These are phyloP conservation scores for Megastigmus dorsalis DNA, from an alignment of 2,888 invertebrate genomes.

Conservation along the genomic window DNA sequence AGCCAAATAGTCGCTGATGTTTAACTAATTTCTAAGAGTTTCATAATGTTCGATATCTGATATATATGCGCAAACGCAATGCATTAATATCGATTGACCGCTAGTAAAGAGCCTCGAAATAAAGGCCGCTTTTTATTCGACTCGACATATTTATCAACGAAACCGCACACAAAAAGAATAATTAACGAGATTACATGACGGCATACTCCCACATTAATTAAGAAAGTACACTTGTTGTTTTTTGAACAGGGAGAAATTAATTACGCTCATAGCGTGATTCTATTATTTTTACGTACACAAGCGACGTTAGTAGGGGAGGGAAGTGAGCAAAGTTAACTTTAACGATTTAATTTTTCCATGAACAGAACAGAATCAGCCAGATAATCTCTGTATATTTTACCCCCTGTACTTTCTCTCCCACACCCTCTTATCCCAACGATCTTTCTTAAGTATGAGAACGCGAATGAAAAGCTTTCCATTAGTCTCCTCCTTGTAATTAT, in stretches of 20 bases:
- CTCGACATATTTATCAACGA: conserved; percentile 32
- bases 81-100: too few relatives aligned
- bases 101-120: too few relatives aligned
- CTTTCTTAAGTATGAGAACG: conserved; percentile 5
- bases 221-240: conserved; percentile 6
- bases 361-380: not conserved
- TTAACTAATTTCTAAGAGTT: too few relatives aligned
- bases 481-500: not conserved
- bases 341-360: conserved; percentile 20
- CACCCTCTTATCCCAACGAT: not conserved
- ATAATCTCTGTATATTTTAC: conserved; percentile 5
- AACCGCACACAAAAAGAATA: conserved; percentile 16
- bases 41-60: too few relatives aligned
- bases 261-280: conserved; percentile 12
- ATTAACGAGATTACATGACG: conserved; percentile 11
- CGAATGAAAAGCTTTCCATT: conserved; percentile 16
- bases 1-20: too few relatives aligned
- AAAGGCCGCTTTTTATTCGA: conserved; percentile 9
- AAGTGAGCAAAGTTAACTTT: not conserved
- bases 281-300: not conserved
- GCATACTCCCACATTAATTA: conserved; percentile 28
- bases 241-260: conserved; percentile 7
- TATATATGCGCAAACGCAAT: too few relatives aligned
- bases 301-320: not conserved
- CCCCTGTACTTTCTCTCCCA: too few relatives aligned